Base-by-base conservation (phyloP, 2,113 vertebrate species). In the Peromyscus maniculatus region DNA sequence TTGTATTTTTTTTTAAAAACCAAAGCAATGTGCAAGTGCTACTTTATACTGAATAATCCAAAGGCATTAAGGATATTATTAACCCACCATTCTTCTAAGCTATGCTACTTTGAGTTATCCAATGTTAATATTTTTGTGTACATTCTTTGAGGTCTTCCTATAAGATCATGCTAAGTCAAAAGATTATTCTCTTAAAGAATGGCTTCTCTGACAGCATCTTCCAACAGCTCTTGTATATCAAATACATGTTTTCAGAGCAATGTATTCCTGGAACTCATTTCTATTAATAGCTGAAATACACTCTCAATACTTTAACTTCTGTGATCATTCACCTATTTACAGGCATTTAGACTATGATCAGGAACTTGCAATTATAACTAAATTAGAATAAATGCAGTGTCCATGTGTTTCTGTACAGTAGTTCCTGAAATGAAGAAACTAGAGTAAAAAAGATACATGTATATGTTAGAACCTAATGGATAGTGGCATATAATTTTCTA, bases 51-150 rank as follows among this genome's bases (percentile, higher is more conserved):
- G 90, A 97, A 89, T 97, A 93, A 84, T 88, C 84, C 2, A 74
- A 57, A 93, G 8, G 57, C 43, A 95, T 93, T 95, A 95, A 96
- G 93, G 93, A 91, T 93, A 43, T 96, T 91, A 97, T 86, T 77
- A 93, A 72, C 24, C 21, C 72, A 64, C 22, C 62, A 24, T 72
- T 91, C 36, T 82, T 93, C 62, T 46, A 3, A 49, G 52, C 5
- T 90, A 26, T 78, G 67, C 17, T 87, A 36, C 74, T 55, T n/a
- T 94, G 55, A 26, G 46, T 93, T 94, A 91, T 16, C 5, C 31
- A 88, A 91, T 24, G 57, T 95, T 94, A 95, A 96, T 75, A 57
- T 94, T 89, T 96, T 93, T 92, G 46, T 86, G 57, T 92, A 26
- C 0, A 19, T 64, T 93, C 69, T 94, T 88, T 93, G 82, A 93